Conservation (phyloP, 2,888 invertebrate species). For the Tenthredo amoena region DNA sequence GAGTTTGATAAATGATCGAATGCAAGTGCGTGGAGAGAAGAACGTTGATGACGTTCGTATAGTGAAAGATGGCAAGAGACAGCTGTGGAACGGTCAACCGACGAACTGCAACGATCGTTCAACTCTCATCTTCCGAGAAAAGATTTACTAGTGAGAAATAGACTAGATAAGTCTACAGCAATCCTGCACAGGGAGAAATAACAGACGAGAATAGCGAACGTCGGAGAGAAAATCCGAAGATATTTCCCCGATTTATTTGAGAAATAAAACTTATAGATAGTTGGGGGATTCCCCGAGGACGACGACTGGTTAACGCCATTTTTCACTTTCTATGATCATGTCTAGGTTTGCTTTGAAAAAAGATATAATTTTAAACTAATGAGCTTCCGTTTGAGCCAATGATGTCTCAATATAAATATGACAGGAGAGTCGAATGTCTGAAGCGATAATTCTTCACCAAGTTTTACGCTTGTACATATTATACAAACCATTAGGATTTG, state of each 20-base stretch:
- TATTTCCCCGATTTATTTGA: neutral
- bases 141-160: constrained; percentile 51
- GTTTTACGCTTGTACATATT: neutral
- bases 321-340: neutral
- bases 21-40: neutral
- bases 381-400: neutral
- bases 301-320: neutral
- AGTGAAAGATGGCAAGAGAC: constrained; percentile 48
- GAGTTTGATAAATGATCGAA: constrained; percentile 13
- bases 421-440: neutral
- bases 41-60: neutral
- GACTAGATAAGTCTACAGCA: constrained; percentile 27
- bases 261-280: neutral
- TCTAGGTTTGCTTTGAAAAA: neutral
- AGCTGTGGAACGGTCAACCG: constrained; percentile 56
- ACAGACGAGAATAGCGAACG: neutral
- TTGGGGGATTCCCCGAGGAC: neutral
- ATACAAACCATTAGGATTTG: constrained; percentile 23
- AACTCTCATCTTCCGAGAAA: constrained; percentile 49
- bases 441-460: neutral
- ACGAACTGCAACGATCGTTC: constrained; percentile 57
- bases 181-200: neutral
- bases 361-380: neutral
- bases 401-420: neutral
- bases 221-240: neutral